These are phyloP conservation scores for Dendrocincla fuliginosa DNA, from an alignment of 2,797 vertebrate species.

Conservation along the genomic window DNA sequence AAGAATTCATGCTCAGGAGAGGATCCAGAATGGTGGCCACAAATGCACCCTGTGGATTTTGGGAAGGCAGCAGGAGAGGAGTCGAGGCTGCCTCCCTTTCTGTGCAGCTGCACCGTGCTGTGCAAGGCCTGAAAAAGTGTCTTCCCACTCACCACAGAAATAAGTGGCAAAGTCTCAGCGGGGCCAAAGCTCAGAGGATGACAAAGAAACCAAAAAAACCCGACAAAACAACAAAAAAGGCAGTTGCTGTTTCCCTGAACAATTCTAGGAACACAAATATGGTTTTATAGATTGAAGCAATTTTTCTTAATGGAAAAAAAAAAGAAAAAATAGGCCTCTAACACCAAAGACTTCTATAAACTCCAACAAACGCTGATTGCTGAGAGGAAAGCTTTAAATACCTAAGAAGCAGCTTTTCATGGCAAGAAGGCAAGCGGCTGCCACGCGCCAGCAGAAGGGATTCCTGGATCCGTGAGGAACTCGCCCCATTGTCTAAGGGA, in stretches of 20 bases:
- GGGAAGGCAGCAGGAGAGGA: conserved; percentile 24
- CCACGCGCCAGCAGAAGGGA: not conserved
- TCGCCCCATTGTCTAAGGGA: not conserved
- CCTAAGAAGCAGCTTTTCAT: not conserved
- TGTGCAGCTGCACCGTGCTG: conserved; percentile 43
- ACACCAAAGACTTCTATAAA: not conserved
- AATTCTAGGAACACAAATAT: conserved; percentile 24
- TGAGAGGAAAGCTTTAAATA: not conserved
- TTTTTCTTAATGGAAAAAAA: not conserved
- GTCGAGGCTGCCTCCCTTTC: not conserved
- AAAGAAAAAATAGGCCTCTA: not conserved
- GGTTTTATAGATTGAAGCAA: not conserved
- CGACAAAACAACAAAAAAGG: not conserved
- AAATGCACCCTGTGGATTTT: conserved; percentile 38
- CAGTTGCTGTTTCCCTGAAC: conserved; percentile 4
- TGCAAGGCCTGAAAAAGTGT: conserved; percentile 1
- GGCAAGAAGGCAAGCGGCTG: not conserved
- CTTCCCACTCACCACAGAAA: conserved; percentile 28
- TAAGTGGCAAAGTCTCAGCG: not conserved
- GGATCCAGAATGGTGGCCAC: conserved; percentile 42
- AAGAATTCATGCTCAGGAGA: not conserved
- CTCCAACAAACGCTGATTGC: not conserved
- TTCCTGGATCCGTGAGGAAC: not conserved
- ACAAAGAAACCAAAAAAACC: conserved; percentile 47
- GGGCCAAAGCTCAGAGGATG: conserved; percentile 45